Evolutionary conservation across 2,113 vertebrate species (phyloP).

Genomic region (Capreolus pygargus): DNA sequence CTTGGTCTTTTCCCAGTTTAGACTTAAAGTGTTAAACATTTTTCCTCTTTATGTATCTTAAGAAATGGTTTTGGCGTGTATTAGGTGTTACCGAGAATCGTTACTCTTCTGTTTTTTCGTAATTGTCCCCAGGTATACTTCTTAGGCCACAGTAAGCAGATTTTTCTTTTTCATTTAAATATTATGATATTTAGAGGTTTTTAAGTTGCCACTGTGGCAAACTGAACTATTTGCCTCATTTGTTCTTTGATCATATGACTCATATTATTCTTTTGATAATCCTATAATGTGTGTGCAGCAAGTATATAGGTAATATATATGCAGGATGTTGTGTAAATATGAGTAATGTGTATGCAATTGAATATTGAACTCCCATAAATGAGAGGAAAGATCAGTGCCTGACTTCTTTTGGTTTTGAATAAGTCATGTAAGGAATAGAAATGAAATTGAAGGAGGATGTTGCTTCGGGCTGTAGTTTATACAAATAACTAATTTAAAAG

Average conservation of each 20-base stretch:
- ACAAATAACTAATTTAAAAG: neutral
- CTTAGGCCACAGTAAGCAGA: neutral
- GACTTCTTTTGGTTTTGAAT: neutral
- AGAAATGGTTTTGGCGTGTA: neutral
- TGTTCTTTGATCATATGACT: neutral
- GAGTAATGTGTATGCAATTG: neutral
- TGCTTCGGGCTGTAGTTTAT: conserved; percentile 8
- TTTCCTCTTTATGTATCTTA: neutral
- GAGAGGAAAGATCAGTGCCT: neutral
- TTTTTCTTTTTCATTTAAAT: neutral
- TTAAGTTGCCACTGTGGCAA: neutral
- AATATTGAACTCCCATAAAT: neutral
- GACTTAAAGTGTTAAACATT: neutral
- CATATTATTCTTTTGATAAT: neutral
- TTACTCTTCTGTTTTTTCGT: neutral
- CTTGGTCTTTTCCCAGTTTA: conserved; percentile 6
- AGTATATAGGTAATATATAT: neutral
- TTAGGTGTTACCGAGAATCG: neutral
- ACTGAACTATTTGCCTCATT: neutral
- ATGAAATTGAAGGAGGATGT: neutral
- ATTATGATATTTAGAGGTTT: neutral
- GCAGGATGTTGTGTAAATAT: neutral
- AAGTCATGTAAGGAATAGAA: neutral
- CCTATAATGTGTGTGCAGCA: neutral
- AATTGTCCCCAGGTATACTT: neutral